These are phyloP conservation scores for Melopsittacus undulatus DNA, from an alignment of 2,797 vertebrate genomes.

Conservation along the genomic window DNA sequence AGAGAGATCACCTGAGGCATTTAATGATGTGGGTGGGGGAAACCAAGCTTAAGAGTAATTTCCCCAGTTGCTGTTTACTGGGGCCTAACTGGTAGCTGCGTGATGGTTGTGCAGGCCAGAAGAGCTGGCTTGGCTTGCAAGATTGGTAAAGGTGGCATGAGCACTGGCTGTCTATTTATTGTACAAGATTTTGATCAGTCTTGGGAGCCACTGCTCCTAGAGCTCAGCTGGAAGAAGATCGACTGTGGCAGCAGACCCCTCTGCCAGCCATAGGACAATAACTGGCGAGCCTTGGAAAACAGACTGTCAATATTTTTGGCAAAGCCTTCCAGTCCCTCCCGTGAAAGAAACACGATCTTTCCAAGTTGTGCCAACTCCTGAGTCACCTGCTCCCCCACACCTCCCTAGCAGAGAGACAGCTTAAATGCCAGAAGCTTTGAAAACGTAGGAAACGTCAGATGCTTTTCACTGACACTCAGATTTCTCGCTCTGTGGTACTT, in stretches of 20 bases:
- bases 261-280: background rate
- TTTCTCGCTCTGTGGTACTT: background rate
- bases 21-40: background rate
- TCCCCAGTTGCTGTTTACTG: background rate
- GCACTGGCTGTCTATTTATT: background rate
- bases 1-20: background rate
- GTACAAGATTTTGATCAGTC: background rate
- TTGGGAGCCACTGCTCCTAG: background rate
- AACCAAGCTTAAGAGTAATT: background rate
- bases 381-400: background rate
- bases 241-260: background rate
- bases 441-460: background rate
- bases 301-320: background rate
- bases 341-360: background rate
- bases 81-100: background rate
- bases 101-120: background rate
- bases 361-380: background rate
- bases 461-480: background rate
- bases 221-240: background rate
- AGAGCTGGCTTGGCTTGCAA: background rate
- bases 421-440: background rate
- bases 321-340: background rate
- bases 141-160: background rate
- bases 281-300: background rate
- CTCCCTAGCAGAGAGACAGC: background rate